phyloP scores from a whole-genome alignment of 2,113 vertebrate species.

The Pipra filicauda region DNA sequence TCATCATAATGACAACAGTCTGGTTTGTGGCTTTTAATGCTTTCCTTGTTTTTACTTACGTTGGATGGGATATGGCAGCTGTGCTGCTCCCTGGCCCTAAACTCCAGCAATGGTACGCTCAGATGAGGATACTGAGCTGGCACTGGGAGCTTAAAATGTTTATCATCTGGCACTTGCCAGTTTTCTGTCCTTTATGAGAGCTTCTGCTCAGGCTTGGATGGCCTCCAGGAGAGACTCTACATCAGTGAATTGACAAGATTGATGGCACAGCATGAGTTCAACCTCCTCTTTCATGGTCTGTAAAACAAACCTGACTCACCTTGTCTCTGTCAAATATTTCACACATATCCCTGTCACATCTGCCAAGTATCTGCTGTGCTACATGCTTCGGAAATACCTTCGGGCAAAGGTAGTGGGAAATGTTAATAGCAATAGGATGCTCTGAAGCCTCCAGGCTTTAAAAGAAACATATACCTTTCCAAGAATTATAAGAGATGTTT shows the following conservation, averaged over 20 bases:
- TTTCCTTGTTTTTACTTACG: not conserved
- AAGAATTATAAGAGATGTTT: not conserved
- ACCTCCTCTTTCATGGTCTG: not conserved
- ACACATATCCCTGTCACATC: not conserved
- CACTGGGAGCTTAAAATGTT: not conserved
- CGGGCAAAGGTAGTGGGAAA: not conserved
- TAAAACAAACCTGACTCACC: not conserved
- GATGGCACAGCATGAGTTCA: not conserved
- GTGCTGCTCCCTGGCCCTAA: not conserved
- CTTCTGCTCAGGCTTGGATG: not conserved
- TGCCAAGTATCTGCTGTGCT: not conserved
- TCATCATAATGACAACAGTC: not conserved
- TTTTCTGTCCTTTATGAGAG: not conserved
- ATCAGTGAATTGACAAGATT: not conserved
- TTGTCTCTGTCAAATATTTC: not conserved
- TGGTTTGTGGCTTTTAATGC: not conserved
- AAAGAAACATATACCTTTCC: not conserved
- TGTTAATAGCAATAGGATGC: not conserved
- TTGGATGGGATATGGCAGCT: not conserved
- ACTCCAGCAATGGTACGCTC: accelerated
- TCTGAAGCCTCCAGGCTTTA: not conserved
- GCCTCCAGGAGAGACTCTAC: not conserved
- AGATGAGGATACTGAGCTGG: not conserved
- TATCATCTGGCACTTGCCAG: not conserved
- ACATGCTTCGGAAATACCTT: not conserved